phyloP scores from a whole-genome alignment of 2,113 vertebrate species.

The Lasiurus borealis region DNA sequence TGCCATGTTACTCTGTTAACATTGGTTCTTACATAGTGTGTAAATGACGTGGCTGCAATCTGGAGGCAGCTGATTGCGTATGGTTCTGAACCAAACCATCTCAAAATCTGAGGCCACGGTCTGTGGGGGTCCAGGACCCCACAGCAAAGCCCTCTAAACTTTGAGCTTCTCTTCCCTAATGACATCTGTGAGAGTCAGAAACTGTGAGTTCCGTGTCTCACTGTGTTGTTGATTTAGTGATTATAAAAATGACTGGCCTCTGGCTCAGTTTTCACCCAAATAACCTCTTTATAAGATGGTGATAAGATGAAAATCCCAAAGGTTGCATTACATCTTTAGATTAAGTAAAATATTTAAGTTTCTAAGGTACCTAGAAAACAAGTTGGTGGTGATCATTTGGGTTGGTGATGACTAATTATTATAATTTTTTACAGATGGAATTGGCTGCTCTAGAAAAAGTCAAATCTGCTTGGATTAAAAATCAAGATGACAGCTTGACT shows the following conservation, averaged over 20 bases:
- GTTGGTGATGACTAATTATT: slow-evolving; percentile 39
- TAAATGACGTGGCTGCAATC: neutral
- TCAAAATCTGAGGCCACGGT: no score
- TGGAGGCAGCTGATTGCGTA: neutral
- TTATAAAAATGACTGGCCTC: neutral
- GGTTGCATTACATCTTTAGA: neutral
- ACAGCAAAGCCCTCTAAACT: neutral
- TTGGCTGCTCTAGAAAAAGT: slow-evolving; percentile 88
- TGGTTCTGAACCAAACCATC: no score
- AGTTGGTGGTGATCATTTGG: neutral
- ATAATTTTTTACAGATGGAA: slow-evolving; percentile 81
- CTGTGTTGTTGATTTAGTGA: neutral
- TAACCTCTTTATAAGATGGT: neutral
- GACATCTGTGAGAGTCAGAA: neutral
- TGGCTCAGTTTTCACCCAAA: slow-evolving; percentile 44
- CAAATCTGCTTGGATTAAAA: slow-evolving; percentile 91
- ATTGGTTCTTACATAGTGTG: neutral
- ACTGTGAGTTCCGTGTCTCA: neutral
- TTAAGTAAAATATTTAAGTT: slow-evolving; percentile 29
- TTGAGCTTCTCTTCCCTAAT: neutral
- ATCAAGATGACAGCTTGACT: slow-evolving; percentile 89
- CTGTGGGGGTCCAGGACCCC: no score
- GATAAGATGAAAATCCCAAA: slow-evolving; percentile 8
- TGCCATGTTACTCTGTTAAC: neutral
- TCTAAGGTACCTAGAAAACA: neutral